Evolutionary conservation across 1,140 invertebrate species (phyloP).

Genomic region (Batillaria attramentaria): DNA sequence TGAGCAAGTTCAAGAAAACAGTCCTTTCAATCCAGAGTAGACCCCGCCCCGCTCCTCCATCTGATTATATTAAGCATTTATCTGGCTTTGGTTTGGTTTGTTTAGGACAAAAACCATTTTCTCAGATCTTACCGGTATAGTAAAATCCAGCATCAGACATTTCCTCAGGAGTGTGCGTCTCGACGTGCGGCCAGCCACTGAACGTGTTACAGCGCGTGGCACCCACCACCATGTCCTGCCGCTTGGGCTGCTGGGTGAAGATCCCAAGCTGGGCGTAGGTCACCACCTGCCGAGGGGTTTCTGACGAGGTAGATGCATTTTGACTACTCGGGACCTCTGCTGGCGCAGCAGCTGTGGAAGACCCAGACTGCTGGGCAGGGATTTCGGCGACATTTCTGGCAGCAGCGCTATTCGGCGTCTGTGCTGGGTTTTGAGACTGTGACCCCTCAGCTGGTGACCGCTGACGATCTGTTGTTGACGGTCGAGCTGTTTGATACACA

Average conservation of each 20-base stretch:
- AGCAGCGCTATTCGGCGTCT: too few relatives aligned
- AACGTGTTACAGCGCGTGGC: constrained; percentile 80
- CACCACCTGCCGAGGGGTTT: not conserved
- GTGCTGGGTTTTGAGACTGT: too few relatives aligned
- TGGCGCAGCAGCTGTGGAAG: not conserved
- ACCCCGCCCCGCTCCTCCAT: too few relatives aligned
- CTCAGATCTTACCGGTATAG: constrained; percentile 88
- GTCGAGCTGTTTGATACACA: constrained; percentile 3
- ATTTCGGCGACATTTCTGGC: not conserved
- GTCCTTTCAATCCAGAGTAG: too few relatives aligned
- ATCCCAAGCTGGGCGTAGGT: constrained; percentile 37
- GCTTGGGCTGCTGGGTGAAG: constrained; percentile 48
- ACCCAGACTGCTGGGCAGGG: not conserved
- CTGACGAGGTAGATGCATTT: not conserved
- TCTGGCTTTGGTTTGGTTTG: too few relatives aligned
- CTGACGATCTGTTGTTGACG: too few relatives aligned
- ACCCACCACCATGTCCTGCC: constrained; percentile 72
- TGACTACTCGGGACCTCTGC: not conserved
- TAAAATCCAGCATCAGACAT: constrained; percentile 91
- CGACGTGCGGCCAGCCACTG: constrained; percentile 71
- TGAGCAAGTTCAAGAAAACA: too few relatives aligned
- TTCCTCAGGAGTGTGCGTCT: constrained; percentile 83
- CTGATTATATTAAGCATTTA: too few relatives aligned
- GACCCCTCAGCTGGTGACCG: too few relatives aligned
- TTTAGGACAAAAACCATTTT: too few relatives aligned